Conservation (phyloP, 1,140 invertebrate genomes). For the Euschistus heros region DNA sequence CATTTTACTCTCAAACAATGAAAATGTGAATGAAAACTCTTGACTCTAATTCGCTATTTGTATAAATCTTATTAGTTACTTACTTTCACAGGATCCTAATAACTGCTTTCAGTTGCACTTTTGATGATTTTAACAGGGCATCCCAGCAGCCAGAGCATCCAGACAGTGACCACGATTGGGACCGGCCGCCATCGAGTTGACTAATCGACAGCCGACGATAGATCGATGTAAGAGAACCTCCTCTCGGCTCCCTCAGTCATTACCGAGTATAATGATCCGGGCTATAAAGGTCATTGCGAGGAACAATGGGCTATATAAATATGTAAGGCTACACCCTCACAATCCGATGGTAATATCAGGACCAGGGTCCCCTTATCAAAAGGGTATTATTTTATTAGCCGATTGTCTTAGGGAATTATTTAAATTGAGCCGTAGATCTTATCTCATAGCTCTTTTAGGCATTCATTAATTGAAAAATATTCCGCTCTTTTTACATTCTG, state of each 20-base stretch:
- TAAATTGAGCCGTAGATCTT: not conserved
- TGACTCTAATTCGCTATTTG: too few species aligned
- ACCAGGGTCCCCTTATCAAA: not conserved
- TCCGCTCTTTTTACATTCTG: not conserved
- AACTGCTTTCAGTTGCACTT: too few species aligned
- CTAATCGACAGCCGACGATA: too few species aligned
- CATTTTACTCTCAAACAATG: too few species aligned
- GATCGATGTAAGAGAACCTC: too few species aligned
- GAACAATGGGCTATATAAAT: conserved; percentile 7
- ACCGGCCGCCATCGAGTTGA: too few species aligned
- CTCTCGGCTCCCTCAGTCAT: not conserved
- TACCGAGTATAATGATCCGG: conserved; percentile 2
- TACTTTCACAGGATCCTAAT: too few species aligned
- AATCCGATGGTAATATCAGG: not conserved
- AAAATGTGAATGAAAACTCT: too few species aligned
- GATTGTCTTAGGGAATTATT: conserved; percentile 1
- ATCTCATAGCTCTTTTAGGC: not conserved
- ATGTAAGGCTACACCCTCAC: conserved; percentile 9
- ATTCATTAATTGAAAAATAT: conserved; percentile 10
- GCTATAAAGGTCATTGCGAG: not conserved
- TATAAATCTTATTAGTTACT: too few species aligned
- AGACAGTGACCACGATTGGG: too few species aligned
- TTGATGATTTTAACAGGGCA: too few species aligned
- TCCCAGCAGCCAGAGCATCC: too few species aligned
- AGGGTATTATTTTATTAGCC: conserved; percentile 3